Conservation (phyloP, 1,140 invertebrate genomes). For the Riptortus pedestris region DNA sequence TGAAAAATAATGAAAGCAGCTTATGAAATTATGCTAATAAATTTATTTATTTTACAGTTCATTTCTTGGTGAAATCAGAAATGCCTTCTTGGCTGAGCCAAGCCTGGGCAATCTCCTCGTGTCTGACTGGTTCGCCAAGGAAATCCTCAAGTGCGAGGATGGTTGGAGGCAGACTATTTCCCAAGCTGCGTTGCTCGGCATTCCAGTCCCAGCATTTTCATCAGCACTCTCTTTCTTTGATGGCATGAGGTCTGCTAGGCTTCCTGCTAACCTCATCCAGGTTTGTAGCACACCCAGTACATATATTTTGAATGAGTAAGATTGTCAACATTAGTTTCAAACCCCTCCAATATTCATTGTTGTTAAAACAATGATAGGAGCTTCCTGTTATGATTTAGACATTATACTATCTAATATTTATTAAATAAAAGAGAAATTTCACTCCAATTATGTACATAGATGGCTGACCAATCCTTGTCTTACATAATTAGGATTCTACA, state of each 20-base stretch:
- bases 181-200: slow-evolving; percentile 55
- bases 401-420: no score
- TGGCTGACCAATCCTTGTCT: no score
- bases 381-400: no score
- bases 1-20: neutral
- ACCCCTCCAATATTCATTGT: no score
- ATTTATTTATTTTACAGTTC: slow-evolving; percentile 45
- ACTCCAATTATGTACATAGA: no score
- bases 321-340: no score
- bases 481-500: no score
- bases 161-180: slow-evolving; percentile 51
- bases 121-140: slow-evolving; percentile 87
- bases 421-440: no score
- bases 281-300: no score
- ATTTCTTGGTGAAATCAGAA: slow-evolving; percentile 95
- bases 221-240: slow-evolving; percentile 95
- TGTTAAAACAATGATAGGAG: no score
- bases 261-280: slow-evolving; percentile 89
- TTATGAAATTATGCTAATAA: neutral
- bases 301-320: neutral
- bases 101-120: slow-evolving; percentile 81
- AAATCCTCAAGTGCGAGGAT: slow-evolving; percentile 65
- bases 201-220: slow-evolving; percentile 85
- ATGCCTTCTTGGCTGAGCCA: slow-evolving; percentile 88
- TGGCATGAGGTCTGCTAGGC: slow-evolving; percentile 68